Base-by-base conservation (phyloP, 1,140 invertebrate genomes). In the Campoletis sonorensis region DNA sequence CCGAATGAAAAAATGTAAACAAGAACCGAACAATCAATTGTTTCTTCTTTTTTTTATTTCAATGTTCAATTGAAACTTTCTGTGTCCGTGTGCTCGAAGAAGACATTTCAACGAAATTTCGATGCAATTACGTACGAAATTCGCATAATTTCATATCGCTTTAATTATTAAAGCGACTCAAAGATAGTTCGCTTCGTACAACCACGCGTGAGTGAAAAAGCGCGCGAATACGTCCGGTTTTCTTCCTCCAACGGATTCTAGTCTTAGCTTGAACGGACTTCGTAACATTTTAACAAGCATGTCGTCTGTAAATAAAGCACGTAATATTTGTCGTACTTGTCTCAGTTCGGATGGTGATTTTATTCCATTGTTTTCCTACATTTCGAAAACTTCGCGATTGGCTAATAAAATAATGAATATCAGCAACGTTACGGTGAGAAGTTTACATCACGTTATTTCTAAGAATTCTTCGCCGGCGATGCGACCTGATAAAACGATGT, bases 1-100 rank as follows among this genome's bases (percentile, higher is more conserved):
- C 40, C 8, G 40, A 10, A 45, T 10, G 13, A 45, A 13, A 45
- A 45, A 45, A 11, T 45, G 5, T 45, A 58, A 58, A 58, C 18
- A 58, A 58, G 21, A 58, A 58, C 54, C 54, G 18, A 58, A 58
- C 54, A 58, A 58, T 58, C 54, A 58, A 58, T 58, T 58, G 54
- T 58, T 58, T 58, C 54, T 58, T 23, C 21, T 58, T 58, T 58
- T 23, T 58, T 58, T 18, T 58, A n/a, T n/a, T 58, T 7, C 54
- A 23, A 58, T 23, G 54, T 58, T 45, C 40, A 45, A 45, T 45
- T 45, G 8, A 45, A 45, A 45, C 8, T 45, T 45, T 13, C 3
- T 45, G 40, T 1, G 40, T 45, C 13, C 40, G 54, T 58, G 54
- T n/a, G 54, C 21, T 21, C 18, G 13, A 58, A 58, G 21, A n/a